Conservation (phyloP, 2,797 vertebrate genomes). For the Morus bassanus region DNA sequence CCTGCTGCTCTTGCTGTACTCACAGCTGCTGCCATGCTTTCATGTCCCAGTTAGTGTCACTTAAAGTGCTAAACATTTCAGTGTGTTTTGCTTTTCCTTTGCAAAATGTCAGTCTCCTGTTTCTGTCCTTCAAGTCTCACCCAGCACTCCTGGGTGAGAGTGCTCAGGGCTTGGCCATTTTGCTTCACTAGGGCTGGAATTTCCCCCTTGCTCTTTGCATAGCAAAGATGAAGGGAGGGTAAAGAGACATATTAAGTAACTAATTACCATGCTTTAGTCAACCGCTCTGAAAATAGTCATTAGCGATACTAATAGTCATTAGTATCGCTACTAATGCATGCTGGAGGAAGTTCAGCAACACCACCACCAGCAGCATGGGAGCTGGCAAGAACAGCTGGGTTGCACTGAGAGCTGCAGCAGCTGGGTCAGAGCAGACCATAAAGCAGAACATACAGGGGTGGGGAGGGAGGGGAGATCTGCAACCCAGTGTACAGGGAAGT, state of each 20-base stretch:
- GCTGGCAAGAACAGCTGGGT: neutral
- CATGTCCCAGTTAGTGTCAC: neutral
- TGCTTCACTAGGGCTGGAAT: neutral
- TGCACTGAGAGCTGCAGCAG: neutral
- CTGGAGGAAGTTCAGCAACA: neutral
- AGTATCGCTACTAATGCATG: accelerated
- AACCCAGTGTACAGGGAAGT: neutral
- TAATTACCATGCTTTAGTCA: neutral
- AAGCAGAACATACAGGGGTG: neutral
- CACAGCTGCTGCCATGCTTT: neutral
- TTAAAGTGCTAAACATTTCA: neutral
- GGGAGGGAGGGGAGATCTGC: neutral
- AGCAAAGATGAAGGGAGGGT: neutral
- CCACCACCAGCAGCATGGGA: neutral
- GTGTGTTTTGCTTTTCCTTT: neutral
- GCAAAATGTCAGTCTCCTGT: neutral
- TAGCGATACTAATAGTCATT: no score
- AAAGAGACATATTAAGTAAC: neutral
- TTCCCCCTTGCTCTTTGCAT: neutral
- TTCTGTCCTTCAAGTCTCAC: neutral
- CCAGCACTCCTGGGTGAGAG: accelerated
- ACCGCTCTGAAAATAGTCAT: neutral
- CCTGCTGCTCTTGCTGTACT: neutral
- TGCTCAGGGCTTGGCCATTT: neutral
- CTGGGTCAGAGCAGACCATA: neutral